Base-by-base conservation (phyloP, 2,888 invertebrate species). In the Euclidia mi region DNA sequence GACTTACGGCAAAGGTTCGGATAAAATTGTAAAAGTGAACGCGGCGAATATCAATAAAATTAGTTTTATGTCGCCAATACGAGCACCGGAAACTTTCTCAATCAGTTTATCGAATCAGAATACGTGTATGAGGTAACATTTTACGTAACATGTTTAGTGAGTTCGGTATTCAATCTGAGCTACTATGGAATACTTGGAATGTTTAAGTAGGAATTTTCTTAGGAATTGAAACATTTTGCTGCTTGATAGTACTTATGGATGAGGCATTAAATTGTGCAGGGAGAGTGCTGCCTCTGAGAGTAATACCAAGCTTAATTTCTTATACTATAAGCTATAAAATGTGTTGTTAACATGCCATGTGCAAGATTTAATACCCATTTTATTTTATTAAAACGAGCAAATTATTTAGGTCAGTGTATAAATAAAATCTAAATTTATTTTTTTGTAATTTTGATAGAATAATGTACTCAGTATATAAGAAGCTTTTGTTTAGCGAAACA, bases 1-100 rank as follows among this genome's bases (percentile, higher is more conserved):
- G 79, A 74, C 76, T 71, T 65, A 74, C 46, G 65, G 63, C 64
- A 68, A 74, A 71, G 72, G 68, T 69, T 66, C 63, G 57, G 65
- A 73, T 66, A 71, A 72, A 72, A 79, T 79, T 73, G 72, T 77
- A 75, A 77, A 74, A 81, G 73, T 72, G 71, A 81, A 79, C 64
- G 75, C 63, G 60, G 59, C 57, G 75, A 77, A 79, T 81, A 79
- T 80, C 81, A 76, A 79, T 80, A 79, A 82, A 79, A 81, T 82
- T 79, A 80, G 82, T 82, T 81, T 77, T 78, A 81, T 76, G 67
- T 70, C 65, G 52, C 55, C 76, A 65, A 76, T 69, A 67, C 65
- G 75, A 69, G 59, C 38, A 59, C 56, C 68, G 72, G 70, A 72
- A 79, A 76, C 66, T 72, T 75, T 78, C 65, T 65, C 68, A 79